Evolutionary conservation across 2,888 invertebrate species (phyloP), one percentile per base, ranked within the genome.

Genomic region (Agrochola lychnidis): DNA sequence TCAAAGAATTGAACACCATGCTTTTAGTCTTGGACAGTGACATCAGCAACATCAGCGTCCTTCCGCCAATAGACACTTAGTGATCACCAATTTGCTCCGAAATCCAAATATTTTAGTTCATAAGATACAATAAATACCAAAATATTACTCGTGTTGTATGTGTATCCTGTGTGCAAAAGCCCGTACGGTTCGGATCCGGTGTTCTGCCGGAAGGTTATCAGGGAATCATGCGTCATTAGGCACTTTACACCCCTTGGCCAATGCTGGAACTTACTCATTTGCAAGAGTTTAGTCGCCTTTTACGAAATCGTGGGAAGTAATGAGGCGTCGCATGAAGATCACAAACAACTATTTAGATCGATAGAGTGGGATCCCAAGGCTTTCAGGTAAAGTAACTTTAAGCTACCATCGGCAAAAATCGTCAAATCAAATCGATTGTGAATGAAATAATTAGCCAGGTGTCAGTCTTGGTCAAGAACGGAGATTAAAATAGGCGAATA

Each of bases 161-260:
- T 56, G 48, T 68, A 66, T 36, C 68, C 78, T 45, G 66, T 57
- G 73, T 73, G 64, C 70, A 78, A 19, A 48, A 70, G 61, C 25
- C 66, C 70, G 78, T 62, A 57, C 42, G 53, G 62, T 40, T 19
- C 62, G 70, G 62, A 73, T 82, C 78, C 81, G 78, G 78, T 66
- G 78, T 45, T 69, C 40, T 42, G 67, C 57, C 81, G 73, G 82
- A 70, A 81, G 61, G 82, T 67, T 73, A 66, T 69, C 78, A 72
- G 64, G 81, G 82, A 81, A 67, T 14, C 78, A 67, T 40, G 81
- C 66, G 12, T 63, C 82, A 82, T 81, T 81, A 81, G 72, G 72
- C 69, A 25, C 42, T 61, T 59, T 30, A 12, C 69, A n/a, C 30
- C 61, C 61, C 68, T 1, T 10, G 48, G 16, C 56, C 22, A 10